Evolutionary conservation across 2,113 vertebrate genomes (phyloP), one percentile per base, ranked within the genome.

Genomic region (Hydrolagus affinis): DNA sequence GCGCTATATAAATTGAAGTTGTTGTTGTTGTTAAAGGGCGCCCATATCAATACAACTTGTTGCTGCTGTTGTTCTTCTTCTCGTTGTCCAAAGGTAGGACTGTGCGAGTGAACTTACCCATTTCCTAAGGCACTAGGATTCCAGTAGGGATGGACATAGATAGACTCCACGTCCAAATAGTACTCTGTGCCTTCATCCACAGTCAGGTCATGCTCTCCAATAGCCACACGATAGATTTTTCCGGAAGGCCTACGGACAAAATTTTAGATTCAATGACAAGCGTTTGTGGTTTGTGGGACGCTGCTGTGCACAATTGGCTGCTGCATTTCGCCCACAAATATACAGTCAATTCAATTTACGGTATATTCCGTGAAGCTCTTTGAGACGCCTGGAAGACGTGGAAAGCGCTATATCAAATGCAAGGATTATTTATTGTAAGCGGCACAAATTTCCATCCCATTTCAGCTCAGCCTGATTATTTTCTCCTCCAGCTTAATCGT

Each of bases 171-270:
- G 9, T 0, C 15, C 3, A 74, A 0, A 62, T 86, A 87, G 89
- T 90, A 91, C 89, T 95, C 89, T 0, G 85, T 90, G 88, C 91
- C 91, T 0, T 90, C 90, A 23, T 86, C 66, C 64, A 88, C 3
- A 68, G 70, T 74, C 85, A 94, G 89, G 86, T 89, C 70, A 73
- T 93, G 90, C 17, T 95, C 90, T 0, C 93, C 93, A 44, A 90
- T 32, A 85, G 86, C 91, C 71, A 91, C 91, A 12, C 69, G 44
- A 74, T 89, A 94, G 15, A 1, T 68, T 62, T 15, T 1, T 17
- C 74, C 69, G 14, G 85, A 21, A 60, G 56, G 44, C 88, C 91
- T 94, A 87, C 28, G 87, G n/a, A 86, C 0, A 0, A 28, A 88
- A 1, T 66, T 0, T 17, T n/a, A 0, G 44, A 4, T 80, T 4